phyloP scores from a whole-genome alignment of 2,888 invertebrate genomes.

The Hartigia nigra region DNA sequence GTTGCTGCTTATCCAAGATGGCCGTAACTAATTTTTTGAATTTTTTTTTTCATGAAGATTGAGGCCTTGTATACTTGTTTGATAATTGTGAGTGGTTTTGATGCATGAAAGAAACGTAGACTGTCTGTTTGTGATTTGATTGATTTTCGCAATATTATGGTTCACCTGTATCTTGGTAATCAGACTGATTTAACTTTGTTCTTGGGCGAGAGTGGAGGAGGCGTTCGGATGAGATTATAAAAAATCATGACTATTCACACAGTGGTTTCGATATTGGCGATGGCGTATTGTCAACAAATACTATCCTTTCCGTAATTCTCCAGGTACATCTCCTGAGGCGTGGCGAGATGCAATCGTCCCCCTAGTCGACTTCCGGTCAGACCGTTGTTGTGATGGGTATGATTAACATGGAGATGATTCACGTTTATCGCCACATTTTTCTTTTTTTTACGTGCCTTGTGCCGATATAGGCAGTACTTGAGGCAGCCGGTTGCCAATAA shows the following conservation, averaged over 20 bases:
- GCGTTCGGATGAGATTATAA: background rate
- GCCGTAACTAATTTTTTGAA: background rate
- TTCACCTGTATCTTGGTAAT: background rate
- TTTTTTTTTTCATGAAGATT: background rate
- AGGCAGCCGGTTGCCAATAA: slow-evolving; percentile 73
- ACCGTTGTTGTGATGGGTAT: slow-evolving; percentile 72
- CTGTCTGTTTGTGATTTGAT: background rate
- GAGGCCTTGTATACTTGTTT: background rate
- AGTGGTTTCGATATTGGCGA: slow-evolving; percentile 61
- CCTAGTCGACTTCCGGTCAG: slow-evolving; percentile 58
- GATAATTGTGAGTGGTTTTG: background rate
- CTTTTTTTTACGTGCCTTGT: slow-evolving; percentile 71
- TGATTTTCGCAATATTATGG: background rate
- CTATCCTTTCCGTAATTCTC: slow-evolving; percentile 74
- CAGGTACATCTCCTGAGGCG: slow-evolving; percentile 56
- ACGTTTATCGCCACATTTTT: slow-evolving; percentile 71
- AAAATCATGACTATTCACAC: slow-evolving; percentile 53
- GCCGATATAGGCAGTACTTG: slow-evolving; percentile 67
- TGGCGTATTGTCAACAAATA: slow-evolving; percentile 77
- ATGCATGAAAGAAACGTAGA: too few species aligned
- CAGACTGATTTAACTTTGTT: background rate
- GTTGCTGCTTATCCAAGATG: background rate
- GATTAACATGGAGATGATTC: slow-evolving; percentile 70
- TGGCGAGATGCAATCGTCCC: slow-evolving; percentile 52
- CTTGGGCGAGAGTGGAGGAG: background rate